Conservation (phyloP, 92 coral and sea anemone species). For the Porites lobata region DNA sequence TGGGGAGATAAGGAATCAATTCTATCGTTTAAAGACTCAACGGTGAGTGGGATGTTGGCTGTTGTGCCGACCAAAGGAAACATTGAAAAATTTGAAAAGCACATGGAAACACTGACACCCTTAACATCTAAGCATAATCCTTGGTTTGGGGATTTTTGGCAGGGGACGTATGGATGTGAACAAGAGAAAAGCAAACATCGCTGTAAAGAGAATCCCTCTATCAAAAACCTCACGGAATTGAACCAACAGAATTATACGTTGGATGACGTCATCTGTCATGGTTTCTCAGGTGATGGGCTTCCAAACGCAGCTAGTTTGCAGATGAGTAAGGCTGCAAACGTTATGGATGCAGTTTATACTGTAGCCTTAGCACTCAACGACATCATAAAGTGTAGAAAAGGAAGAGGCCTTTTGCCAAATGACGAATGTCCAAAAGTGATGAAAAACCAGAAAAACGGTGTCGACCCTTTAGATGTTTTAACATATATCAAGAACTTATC, state of each 20-base stretch:
- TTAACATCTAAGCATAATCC: slow-evolving; percentile 75
- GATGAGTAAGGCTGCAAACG: slow-evolving; percentile 90
- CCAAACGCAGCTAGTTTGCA: slow-evolving; percentile 78
- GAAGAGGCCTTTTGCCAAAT: slow-evolving; percentile 28
- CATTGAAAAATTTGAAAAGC: slow-evolving; percentile 69
- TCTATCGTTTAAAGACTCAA: slow-evolving; percentile 68
- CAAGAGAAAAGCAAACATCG: not conserved
- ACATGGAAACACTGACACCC: slow-evolving; percentile 81
- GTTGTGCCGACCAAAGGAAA: slow-evolving; percentile 86
- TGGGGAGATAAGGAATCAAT: slow-evolving; percentile 90
- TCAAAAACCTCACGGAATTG: not conserved
- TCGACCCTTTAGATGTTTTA: slow-evolving; percentile 53
- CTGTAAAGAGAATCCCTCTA: not conserved
- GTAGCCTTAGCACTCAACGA: slow-evolving; percentile 78
- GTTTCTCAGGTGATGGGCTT: not conserved
- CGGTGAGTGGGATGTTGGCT: slow-evolving; percentile 91
- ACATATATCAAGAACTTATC: slow-evolving; percentile 72
- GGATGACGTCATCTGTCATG: not conserved
- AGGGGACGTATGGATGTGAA: slow-evolving; percentile 77
- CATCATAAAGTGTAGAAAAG: slow-evolving; percentile 72
- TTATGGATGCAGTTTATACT: slow-evolving; percentile 96
- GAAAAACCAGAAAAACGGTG: slow-evolving; percentile 23
- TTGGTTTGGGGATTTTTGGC: slow-evolving; percentile 91
- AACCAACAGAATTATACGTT: slow-evolving; percentile 11
- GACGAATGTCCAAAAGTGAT: slow-evolving; percentile 47